Conservation (phyloP, 2,797 vertebrate genomes). For the Rhadinocentrus ornatus region DNA sequence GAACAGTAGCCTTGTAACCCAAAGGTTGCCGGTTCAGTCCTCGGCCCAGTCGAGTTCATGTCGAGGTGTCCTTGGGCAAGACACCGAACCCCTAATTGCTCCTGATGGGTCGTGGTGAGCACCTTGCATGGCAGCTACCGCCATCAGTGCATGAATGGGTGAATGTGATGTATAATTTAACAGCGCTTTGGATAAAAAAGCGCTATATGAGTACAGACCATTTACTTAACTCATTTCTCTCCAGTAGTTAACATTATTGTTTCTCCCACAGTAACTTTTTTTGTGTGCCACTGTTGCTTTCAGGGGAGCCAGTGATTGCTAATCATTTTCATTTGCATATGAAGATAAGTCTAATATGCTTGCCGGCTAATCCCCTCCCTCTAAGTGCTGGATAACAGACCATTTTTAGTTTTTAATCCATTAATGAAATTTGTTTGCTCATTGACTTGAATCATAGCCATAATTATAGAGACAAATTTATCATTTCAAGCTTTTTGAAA, state of each 20-base stretch:
- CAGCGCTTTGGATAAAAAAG: no score
- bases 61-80: no score
- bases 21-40: no score
- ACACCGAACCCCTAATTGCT: no score
- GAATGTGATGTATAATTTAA: no score
- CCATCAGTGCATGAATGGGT: no score
- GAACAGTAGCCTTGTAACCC: no score
- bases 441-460: conserved; percentile 85
- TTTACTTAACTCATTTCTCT: conserved; percentile 72
- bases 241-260: conserved; percentile 73
- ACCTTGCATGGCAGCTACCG: no score
- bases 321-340: conserved; percentile 85
- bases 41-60: no score
- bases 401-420: conserved; percentile 85
- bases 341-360: conserved; percentile 84
- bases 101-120: no score
- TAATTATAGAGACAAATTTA: conserved; percentile 83
- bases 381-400: conserved; percentile 83
- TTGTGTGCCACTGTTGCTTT: conserved; percentile 78
- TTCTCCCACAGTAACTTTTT: conserved; percentile 80
- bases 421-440: conserved; percentile 88
- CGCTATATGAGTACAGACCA: no score
- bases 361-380: conserved; percentile 81
- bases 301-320: conserved; percentile 80
- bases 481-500: conserved; percentile 83